phyloP scores from a whole-genome alignment of 1,140 invertebrate genomes.

The Orussus abietinus region DNA sequence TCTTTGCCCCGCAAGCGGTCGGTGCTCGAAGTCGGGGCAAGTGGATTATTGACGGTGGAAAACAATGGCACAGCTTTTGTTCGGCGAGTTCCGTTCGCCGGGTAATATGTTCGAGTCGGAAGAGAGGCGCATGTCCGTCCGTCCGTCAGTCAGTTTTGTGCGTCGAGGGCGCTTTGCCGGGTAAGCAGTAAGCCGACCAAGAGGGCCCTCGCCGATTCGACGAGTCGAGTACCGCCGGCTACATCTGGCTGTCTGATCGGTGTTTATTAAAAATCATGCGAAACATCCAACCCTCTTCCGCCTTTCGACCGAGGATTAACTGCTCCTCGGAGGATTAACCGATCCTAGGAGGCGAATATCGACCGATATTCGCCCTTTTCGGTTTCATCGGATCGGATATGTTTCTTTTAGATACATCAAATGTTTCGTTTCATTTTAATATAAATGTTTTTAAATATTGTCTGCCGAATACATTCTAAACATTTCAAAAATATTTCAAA shows the following conservation, averaged over 20 bases:
- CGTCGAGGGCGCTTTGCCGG: no score
- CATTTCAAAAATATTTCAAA: no score
- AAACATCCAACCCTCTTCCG: conserved; percentile 21
- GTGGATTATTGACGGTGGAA: conserved; percentile 51
- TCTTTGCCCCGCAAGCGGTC: conserved; percentile 16
- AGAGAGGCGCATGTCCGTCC: conserved; percentile 22
- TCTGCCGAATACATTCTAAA: no score
- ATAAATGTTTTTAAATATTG: no score
- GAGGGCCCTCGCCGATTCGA: conserved; percentile 7
- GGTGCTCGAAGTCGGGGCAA: conserved; percentile 43
- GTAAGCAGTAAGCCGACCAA: no score
- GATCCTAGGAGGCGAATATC: no score
- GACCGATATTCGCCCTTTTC: no score
- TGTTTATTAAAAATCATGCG: conserved; percentile 52
- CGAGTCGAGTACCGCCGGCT: conserved; percentile 42
- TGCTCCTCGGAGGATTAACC: no score
- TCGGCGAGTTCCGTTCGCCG: conserved; percentile 28
- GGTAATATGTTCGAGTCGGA: conserved; percentile 43
- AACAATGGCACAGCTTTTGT: conserved; percentile 47
- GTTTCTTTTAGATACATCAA: no score
- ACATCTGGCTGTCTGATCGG: conserved; percentile 50
- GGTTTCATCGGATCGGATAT: no score
- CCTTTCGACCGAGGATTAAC: no score
- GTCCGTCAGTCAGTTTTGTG: conserved; percentile 45
- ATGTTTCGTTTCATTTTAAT: no score